Percentiles rank a stretch among this genome's conserved stretches.
phyloP scores from a whole-genome alignment of 2,113 vertebrate species.

The Mus spicilegus region DNA sequence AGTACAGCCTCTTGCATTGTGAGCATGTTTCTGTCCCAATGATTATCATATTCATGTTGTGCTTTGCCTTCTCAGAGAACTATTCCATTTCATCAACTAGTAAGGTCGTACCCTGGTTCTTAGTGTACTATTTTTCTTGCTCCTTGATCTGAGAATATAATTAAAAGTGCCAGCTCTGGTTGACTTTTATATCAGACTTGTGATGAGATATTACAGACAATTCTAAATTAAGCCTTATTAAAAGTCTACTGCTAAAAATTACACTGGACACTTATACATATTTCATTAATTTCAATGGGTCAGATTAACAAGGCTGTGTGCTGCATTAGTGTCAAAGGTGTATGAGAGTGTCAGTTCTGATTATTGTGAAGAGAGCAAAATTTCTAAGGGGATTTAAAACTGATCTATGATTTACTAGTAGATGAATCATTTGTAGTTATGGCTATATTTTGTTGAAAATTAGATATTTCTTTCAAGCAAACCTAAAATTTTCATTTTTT shows the following conservation, averaged over 20 bases:
- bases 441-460: constrained; percentile 53
- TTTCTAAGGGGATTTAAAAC: constrained; percentile 77
- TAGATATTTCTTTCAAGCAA: constrained; percentile 63
- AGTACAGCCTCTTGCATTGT: background rate
- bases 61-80: constrained; percentile 49
- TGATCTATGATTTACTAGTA: constrained; percentile 68
- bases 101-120: constrained; percentile 64
- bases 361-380: constrained; percentile 82
- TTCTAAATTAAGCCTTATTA: constrained; percentile 87
- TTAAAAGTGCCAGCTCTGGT: constrained; percentile 80
- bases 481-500: background rate
- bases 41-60: constrained; percentile 61
- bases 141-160: constrained; percentile 52
- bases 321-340: constrained; percentile 91
- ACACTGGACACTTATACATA: constrained; percentile 86
- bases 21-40: constrained; percentile 54
- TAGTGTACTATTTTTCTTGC: constrained; percentile 30
- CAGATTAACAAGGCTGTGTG: constrained; percentile 90
- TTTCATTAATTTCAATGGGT: constrained; percentile 89
- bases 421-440: constrained; percentile 72
- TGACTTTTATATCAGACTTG: constrained; percentile 81
- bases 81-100: constrained; percentile 70
- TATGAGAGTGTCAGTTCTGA: constrained; percentile 88
- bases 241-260: constrained; percentile 89
- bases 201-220: constrained; percentile 86